Conservation (phyloP, 2,113 vertebrate species). For the Bos indicus region DNA sequence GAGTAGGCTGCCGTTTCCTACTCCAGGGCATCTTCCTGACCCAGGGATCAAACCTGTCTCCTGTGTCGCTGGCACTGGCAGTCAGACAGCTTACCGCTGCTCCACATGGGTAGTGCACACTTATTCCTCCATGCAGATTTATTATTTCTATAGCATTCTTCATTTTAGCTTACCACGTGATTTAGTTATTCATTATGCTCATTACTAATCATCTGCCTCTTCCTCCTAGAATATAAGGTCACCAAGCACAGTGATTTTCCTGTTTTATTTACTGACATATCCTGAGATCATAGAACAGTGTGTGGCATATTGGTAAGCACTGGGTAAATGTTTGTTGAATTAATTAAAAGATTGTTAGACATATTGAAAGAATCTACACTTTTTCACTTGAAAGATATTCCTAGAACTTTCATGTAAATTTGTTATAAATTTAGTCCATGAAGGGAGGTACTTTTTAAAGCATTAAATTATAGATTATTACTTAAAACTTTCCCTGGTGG, state of each 20-base stretch:
- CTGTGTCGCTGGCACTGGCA: background rate
- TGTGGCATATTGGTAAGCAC: background rate
- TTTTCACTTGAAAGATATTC: background rate
- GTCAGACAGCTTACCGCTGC: fast-evolving
- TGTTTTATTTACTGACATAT: background rate
- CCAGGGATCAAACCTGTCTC: background rate
- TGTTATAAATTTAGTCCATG: background rate
- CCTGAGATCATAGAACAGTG: background rate
- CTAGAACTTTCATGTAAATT: background rate
- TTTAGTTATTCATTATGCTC: background rate
- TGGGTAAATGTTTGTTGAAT: background rate
- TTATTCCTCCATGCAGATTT: background rate
- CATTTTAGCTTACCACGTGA: background rate
- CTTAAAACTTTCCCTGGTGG: background rate
- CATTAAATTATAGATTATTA: background rate
- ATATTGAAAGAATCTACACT: background rate
- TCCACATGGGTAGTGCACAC: background rate
- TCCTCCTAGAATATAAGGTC: background rate
- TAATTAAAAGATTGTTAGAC: background rate
- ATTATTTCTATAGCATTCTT: background rate
- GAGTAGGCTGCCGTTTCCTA: background rate
- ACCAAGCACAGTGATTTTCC: background rate
- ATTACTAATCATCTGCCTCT: background rate
- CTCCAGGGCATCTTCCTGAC: background rate
- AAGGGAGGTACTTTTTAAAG: background rate